phyloP scores from a whole-genome alignment of 2,113 vertebrate species.

The Lamprologus tigripictilis region DNA sequence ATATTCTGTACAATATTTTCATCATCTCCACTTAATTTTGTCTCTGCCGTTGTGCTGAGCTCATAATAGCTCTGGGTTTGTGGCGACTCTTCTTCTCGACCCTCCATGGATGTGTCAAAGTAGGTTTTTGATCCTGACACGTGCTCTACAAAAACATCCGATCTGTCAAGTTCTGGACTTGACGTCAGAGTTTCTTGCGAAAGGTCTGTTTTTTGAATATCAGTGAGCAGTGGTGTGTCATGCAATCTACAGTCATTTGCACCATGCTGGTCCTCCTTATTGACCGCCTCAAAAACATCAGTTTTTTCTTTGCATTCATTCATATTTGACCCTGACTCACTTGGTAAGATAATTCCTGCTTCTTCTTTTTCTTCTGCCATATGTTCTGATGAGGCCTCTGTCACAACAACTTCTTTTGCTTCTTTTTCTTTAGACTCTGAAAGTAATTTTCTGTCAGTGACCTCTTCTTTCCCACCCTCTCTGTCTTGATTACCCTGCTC shows the following conservation, averaged over 20 bases:
- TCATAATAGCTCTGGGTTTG: slow-evolving; percentile 57
- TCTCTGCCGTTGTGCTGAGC: slow-evolving; percentile 17
- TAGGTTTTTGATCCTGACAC: slow-evolving; percentile 23
- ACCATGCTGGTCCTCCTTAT: background rate
- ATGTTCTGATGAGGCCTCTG: background rate
- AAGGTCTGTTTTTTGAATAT: background rate
- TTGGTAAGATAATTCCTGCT: background rate
- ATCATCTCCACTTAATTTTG: background rate
- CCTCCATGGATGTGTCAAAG: slow-evolving; percentile 50
- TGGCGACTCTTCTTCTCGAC: background rate
- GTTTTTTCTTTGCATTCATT: background rate
- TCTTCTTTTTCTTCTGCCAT: background rate
- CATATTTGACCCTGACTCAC: background rate
- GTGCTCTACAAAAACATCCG: background rate
- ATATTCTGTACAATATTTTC: background rate
- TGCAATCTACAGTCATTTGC: background rate
- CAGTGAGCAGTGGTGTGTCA: background rate
- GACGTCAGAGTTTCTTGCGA: background rate
- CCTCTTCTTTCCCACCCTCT: background rate
- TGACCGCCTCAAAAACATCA: background rate
- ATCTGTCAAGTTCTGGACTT: background rate
- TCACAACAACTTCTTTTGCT: background rate
- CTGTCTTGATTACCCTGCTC: background rate
- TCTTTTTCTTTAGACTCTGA: background rate
- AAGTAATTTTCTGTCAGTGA: background rate